A percentile compares a stretch with the other conserved stretches of the same genome.
Evolutionary conservation across 2,888 invertebrate genomes (phyloP).

Genomic region (Chirona hameri): DNA sequence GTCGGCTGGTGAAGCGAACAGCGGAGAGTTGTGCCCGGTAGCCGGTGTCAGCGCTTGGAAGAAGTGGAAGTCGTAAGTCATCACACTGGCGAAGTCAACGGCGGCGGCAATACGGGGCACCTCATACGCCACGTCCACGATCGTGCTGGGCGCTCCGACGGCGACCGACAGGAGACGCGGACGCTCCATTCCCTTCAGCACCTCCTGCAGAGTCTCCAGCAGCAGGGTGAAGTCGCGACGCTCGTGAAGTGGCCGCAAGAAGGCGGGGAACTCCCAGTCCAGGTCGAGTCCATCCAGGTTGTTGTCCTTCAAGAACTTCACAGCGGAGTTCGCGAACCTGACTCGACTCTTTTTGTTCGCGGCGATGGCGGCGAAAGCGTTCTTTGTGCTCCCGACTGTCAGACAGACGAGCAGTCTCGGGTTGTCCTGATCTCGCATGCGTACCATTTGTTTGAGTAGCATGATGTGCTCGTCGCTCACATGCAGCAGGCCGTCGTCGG

Average conservation of each 20-base stretch:
- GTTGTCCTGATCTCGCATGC: neutral
- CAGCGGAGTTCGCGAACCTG: neutral
- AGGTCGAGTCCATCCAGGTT: neutral
- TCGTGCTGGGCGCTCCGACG: slow-evolving; percentile 44
- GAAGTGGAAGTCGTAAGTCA: slow-evolving; percentile 48
- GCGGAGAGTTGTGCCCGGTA: slow-evolving; percentile 47
- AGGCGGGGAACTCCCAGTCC: slow-evolving; percentile 43
- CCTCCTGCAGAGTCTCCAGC: neutral
- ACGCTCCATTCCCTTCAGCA: neutral
- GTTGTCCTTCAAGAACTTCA: neutral
- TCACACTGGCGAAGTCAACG: slow-evolving; percentile 46
- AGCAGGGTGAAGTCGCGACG: neutral
- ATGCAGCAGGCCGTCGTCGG: neutral
- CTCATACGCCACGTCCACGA: slow-evolving; percentile 45
- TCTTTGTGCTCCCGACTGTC: neutral
- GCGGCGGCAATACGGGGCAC: slow-evolving; percentile 43
- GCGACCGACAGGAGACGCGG: slow-evolving; percentile 40
- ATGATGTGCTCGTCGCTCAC: neutral
- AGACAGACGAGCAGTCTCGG: neutral
- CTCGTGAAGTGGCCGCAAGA: slow-evolving; percentile 34
- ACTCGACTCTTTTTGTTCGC: slow-evolving; percentile 28
- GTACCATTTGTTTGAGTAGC: neutral
- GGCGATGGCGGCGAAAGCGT: neutral
- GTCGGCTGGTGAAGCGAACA: slow-evolving; percentile 41
- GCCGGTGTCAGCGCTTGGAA: slow-evolving; percentile 42